Conservation (phyloP, 1,140 invertebrate species). For the Hyposmocoma kahamanoa region DNA sequence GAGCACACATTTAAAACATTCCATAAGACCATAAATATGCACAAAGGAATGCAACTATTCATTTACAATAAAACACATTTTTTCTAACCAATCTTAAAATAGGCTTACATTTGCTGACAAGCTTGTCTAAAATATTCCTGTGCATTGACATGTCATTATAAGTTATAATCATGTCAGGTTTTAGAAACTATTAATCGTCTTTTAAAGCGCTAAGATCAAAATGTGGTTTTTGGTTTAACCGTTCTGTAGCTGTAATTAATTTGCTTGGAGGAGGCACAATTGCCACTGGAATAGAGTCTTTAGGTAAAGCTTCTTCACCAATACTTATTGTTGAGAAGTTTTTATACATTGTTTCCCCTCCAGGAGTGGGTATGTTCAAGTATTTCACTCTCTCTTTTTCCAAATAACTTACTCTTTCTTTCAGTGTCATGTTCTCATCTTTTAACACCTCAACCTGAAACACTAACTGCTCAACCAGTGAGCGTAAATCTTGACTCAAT, state of each 20-base stretch:
- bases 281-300: slow-evolving; percentile 17
- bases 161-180: no score
- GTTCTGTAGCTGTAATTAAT: slow-evolving; percentile 15
- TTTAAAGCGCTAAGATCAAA: slow-evolving; percentile 43
- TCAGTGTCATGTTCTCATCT: slow-evolving; percentile 73
- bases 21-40: no score
- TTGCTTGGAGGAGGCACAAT: slow-evolving; percentile 10
- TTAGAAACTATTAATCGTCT: slow-evolving; percentile 25
- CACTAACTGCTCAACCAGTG: slow-evolving; percentile 74
- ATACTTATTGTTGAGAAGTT: slow-evolving; percentile 21
- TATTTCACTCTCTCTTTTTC: slow-evolving; percentile 67
- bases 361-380: slow-evolving; percentile 37
- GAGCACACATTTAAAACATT: no score
- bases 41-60: no score
- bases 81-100: no score
- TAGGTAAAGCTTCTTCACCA: slow-evolving; percentile 15
- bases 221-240: slow-evolving; percentile 19
- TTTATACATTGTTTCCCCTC: slow-evolving; percentile 11
- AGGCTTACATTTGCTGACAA: no score
- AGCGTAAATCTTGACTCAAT: slow-evolving; percentile 74
- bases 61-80: no score
- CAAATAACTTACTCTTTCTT: slow-evolving; percentile 64
- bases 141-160: no score
- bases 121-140: no score
- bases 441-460: slow-evolving; percentile 76